Percentiles rank a stretch among this genome's conserved stretches.
Evolutionary conservation across 2,113 vertebrate genomes (phyloP).

Genomic region (Toxotes chatareus): DNA sequence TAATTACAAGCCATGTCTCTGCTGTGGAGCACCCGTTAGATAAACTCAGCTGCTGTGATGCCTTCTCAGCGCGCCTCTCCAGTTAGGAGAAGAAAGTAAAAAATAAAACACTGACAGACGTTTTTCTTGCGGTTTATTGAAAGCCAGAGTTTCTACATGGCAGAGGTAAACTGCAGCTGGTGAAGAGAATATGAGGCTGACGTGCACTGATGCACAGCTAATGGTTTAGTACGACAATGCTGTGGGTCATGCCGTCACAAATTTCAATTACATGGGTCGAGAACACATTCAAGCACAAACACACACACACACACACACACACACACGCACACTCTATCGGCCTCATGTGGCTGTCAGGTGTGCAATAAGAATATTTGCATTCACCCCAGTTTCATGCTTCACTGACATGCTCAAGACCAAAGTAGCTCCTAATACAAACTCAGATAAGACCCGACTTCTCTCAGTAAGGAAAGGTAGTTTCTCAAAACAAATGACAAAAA

Average conservation of each 20-base stretch:
- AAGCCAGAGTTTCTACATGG: conserved; percentile 14
- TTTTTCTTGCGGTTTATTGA: neutral
- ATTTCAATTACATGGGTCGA: conserved; percentile 65
- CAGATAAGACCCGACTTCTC: conserved; percentile 30
- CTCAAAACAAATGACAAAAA: conserved; percentile 9
- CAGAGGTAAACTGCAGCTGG: conserved; percentile 5
- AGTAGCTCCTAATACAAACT: conserved; percentile 17
- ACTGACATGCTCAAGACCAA: neutral
- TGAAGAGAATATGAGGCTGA: conserved; percentile 25
- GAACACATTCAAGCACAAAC: conserved; percentile 11
- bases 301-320: conserved; percentile 9
- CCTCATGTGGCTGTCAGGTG: conserved; percentile 54
- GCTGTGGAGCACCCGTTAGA: too few species aligned
- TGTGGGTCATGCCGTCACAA: conserved; percentile 43
- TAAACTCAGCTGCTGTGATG: too few species aligned
- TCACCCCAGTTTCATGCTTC: conserved; percentile 57
- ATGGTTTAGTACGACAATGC: conserved; percentile 22
- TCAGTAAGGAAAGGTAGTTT: conserved; percentile 16
- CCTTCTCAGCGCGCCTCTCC: too few species aligned
- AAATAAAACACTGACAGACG: neutral
- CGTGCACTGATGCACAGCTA: conserved; percentile 25
- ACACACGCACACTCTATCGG: conserved; percentile 12
- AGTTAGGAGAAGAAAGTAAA: neutral
- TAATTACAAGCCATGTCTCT: too few species aligned
- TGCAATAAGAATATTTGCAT: conserved; percentile 41